Percentiles rank a stretch among this genome's conserved stretches.
Evolutionary conservation across 2,888 invertebrate species (phyloP).

Genomic region (Chrysopilus asiliformis): DNA sequence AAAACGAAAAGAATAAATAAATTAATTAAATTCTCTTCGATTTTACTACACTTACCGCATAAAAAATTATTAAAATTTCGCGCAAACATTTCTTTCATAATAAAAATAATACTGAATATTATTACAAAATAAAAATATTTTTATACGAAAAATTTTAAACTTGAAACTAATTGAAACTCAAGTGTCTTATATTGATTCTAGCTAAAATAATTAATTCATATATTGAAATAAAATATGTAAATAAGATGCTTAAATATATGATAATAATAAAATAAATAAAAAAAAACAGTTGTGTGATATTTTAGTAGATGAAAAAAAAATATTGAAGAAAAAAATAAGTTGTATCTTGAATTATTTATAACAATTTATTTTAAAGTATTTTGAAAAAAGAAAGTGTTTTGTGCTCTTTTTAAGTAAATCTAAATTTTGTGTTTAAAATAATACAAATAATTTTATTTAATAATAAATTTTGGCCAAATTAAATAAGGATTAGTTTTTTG

Average conservation of each 20-base stretch:
- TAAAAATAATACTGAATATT: neutral
- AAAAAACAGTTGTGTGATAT: constrained; percentile 8
- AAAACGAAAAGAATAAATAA: too few relatives aligned
- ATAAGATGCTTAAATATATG: neutral
- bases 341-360: neutral
- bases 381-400: neutral
- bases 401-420: neutral
- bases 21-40: too few relatives aligned
- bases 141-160: too few relatives aligned
- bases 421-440: neutral
- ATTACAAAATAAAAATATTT: too few relatives aligned
- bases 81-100: constrained; percentile 1
- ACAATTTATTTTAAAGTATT: neutral
- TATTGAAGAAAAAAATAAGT: neutral
- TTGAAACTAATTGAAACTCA: constrained; percentile 10
- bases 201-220: constrained; percentile 2
- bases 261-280: constrained; percentile 3
- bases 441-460: too few relatives aligned
- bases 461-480: too few relatives aligned
- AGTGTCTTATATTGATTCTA: constrained; percentile 12
- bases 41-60: too few relatives aligned
- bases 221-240: constrained; percentile 2
- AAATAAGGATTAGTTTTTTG: too few relatives aligned
- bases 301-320: constrained; percentile 4
- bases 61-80: too few relatives aligned